Base-by-base conservation (phyloP, 2,113 vertebrate genomes). In the Mus spicilegus region DNA sequence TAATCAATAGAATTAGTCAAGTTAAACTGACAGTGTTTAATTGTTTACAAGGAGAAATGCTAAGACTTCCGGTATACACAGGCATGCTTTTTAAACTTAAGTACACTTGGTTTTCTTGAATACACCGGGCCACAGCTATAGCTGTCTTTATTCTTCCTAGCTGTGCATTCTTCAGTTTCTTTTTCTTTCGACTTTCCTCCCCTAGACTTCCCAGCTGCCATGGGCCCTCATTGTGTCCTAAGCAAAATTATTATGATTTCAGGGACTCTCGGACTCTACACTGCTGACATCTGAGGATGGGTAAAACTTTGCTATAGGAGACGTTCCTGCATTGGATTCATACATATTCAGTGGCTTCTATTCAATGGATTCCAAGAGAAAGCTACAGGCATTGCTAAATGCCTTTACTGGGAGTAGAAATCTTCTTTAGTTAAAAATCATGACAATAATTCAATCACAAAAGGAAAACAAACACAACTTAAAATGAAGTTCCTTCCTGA, bases 271-370 rank as follows among this genome's bases (percentile, higher is more conserved):
- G 39, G 14, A 6, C 3, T 24, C 7, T 22, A 56, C 5, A 63
- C 20, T 51, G 26, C 0, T 67, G 39, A 51, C 8, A 11, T 42
- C 75, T 56, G 30, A 26, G 28, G 17, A 2, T 67, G 42, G 54
- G 33, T 4, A 28, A 51, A 6, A 19, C 28, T 36, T 76, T 14
- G 3, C 16, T 16, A 16, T 33, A 36, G 36, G 61, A 67, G 13
- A 39, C 4, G 1, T 4, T 5, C 17, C 17, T 33, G 6, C 39
- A 54, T 0, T 49, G 0, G 17, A 65, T 42, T 46, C 24, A 42
- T 30, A 67, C 11, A 20, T 63, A 11, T 16, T 86, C 5, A 54
- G 39, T 4, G 65, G 13, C 46, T 16, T 86, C n/a, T 20, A 54
- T 20, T 77, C 54, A 73, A 9, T 5, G 67, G 70, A 90, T 7